Conservation (phyloP, 2,888 invertebrate species). For the Pseudoips prasinana region DNA sequence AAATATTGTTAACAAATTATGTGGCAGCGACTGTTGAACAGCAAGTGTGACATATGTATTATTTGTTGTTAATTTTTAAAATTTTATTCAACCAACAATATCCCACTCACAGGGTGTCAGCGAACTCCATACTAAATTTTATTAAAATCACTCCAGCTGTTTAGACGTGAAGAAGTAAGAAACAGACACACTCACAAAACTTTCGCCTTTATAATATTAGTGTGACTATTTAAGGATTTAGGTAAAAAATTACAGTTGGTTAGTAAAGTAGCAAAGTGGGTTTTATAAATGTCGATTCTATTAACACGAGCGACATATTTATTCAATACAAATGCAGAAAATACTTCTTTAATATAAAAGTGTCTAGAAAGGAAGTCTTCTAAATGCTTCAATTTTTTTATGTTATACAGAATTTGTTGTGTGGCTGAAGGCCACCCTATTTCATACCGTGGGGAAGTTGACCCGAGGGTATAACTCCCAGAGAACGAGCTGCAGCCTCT, state of each 20-base stretch:
- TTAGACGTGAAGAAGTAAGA: no score
- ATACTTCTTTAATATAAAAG: constrained; percentile 61
- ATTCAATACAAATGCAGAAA: constrained; percentile 69
- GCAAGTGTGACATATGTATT: constrained; percentile 64
- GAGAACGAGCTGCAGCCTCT: no score
- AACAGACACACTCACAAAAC: no score
- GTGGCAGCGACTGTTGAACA: constrained; percentile 74
- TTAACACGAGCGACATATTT: constrained; percentile 68
- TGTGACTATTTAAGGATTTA: constrained; percentile 70
- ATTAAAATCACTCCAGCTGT: no score
- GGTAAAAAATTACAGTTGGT: constrained; percentile 68
- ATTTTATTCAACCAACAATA: constrained; percentile 77
- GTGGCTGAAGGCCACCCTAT: no score
- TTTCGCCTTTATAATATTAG: constrained; percentile 69
- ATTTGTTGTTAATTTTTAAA: constrained; percentile 79
- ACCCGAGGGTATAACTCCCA: no score
- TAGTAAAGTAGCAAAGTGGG: constrained; percentile 83
- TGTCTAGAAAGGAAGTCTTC: constrained; percentile 87
- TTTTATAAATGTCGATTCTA: constrained; percentile 74
- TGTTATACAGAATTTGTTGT: constrained; percentile 96
- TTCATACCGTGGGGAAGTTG: no score
- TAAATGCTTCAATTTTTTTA: constrained; percentile 95
- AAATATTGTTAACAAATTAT: constrained; percentile 79
- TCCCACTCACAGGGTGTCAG: no score
- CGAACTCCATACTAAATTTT: no score